Evolutionary conservation across 1,140 invertebrate species (phyloP).

Genomic region (Drosophila orena): DNA sequence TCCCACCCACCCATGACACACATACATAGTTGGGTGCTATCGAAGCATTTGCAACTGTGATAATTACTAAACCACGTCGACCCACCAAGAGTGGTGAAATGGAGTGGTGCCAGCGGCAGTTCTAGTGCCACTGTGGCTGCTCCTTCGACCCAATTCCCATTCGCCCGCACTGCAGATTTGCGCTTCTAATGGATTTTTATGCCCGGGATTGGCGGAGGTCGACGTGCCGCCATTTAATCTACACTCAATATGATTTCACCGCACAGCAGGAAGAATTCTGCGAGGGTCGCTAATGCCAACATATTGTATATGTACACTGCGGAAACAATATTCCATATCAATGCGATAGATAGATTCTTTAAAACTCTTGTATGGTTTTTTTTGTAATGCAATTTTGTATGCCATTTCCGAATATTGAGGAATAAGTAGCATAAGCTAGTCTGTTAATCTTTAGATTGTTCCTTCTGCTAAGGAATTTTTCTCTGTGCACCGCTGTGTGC

Average conservation of each 20-base stretch:
- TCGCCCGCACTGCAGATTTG: conserved; percentile 54
- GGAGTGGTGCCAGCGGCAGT: conserved; percentile 7
- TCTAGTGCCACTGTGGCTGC: conserved; percentile 4
- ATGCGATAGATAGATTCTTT: too few species aligned
- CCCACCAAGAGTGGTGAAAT: conserved; percentile 1
- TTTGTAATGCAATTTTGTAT: too few species aligned
- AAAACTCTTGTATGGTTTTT: too few species aligned
- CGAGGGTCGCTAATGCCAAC: conserved; percentile 39
- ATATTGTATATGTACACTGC: conserved; percentile 34
- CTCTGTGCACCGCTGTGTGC: conserved; percentile 8
- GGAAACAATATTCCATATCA: not conserved
- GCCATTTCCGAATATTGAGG: too few species aligned
- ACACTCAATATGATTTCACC: conserved; percentile 80
- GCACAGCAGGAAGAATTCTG: conserved; percentile 62
- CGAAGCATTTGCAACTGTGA: conserved; percentile 70
- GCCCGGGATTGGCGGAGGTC: conserved; percentile 39
- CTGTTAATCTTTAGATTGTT: not conserved
- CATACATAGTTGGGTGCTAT: conserved; percentile 42
- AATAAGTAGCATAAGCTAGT: too few species aligned
- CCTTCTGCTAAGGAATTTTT: not conserved
- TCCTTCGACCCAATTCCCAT: conserved; percentile 12
- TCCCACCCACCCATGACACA: conserved; percentile 21
- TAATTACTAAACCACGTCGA: conserved; percentile 68
- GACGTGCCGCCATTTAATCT: conserved; percentile 80
- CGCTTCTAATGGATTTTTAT: conserved; percentile 79